Base-by-base conservation (phyloP, 35 echinoderm and acorn worm species). In the Ophioderma brevispina region DNA sequence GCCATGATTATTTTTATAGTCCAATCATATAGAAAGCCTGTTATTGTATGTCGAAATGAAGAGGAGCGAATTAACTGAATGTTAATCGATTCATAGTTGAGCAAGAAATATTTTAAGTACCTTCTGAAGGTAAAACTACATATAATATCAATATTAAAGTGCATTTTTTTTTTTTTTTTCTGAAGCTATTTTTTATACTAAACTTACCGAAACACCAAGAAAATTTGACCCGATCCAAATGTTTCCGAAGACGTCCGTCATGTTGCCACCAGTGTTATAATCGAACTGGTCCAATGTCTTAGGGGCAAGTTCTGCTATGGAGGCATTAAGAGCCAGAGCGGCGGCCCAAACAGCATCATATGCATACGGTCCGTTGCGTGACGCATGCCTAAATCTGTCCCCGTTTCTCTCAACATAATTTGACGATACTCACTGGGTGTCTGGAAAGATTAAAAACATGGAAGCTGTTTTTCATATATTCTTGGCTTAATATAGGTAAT, bases 271-370 rank as follows among this genome's bases (percentile, higher is more conserved):
- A 19, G 81, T 78, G 0, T 43, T 64, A 31, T 95, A 95, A 30
- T 39, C 81, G 37, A 95, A 95, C 15, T 95, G 56, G 18, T 82
- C 78, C 14, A 95, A 85, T 0, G 80, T 84, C 23, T 38, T 21
- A 0, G 92, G 92, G 25, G 87, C 50, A 32, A 93, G 82, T 10
- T 77, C 39, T 17, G 35, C 55, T 0, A 91, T 82, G 32, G 96
- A 87, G 0, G 86, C 86, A 49, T 98, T 98, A 3, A 98, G 80
- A 38, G 96, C 96, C 3, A 98, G 46, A 2, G 96, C 96, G 0
- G 88, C 77, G 3, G 96, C 96, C 92, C 92, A 95, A 2, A 98
- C 79, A 17, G 96, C 96, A 37, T 98, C 96, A 64, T 98, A 98
- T 31, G 96, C 93, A 80, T 86, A 98, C 1, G 96, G 89, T 85